Conservation (phyloP, 1,140 invertebrate genomes). For the Microvelia longipes region DNA sequence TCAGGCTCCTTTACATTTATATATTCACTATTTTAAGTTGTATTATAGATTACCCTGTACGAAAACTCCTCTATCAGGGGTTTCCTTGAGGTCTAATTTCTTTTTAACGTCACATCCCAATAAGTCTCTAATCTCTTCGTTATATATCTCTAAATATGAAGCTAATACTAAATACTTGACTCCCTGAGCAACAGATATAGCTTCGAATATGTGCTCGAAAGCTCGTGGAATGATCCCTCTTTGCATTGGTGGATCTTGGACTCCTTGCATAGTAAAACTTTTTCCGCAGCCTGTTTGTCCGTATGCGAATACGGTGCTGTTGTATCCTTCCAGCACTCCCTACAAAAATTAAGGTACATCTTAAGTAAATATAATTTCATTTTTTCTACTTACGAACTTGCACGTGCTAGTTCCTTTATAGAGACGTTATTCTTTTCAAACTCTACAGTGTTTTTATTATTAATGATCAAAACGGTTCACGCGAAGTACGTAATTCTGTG, state of each 20-base stretch:
- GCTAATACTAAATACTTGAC: conserved; percentile 74
- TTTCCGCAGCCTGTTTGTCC: conserved; percentile 77
- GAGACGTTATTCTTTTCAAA: no score
- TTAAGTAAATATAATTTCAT: no score
- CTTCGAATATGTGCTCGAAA: conserved; percentile 85
- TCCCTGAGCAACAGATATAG: conserved; percentile 62
- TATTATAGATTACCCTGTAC: conserved; percentile 55
- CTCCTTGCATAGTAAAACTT: conserved; percentile 68
- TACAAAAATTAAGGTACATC: no score
- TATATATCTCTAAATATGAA: conserved; percentile 90
- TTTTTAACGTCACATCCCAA: conserved; percentile 47
- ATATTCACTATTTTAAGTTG: no score
- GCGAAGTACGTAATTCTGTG: no score
- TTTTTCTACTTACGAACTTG: no score
- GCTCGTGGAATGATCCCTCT: conserved; percentile 70
- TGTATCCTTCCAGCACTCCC: conserved; percentile 75
- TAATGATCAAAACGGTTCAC: no score
- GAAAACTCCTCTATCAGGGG: conserved; percentile 64
- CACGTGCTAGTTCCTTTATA: no score
- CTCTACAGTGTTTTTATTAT: no score
- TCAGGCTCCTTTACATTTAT: no score
- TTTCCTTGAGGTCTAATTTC: conserved; percentile 63
- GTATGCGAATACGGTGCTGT: conserved; percentile 75
- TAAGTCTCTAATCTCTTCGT: conserved; percentile 70
- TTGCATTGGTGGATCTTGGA: conserved; percentile 34